Conservation (phyloP, 2,888 invertebrate genomes). For the Chesias legatella region DNA sequence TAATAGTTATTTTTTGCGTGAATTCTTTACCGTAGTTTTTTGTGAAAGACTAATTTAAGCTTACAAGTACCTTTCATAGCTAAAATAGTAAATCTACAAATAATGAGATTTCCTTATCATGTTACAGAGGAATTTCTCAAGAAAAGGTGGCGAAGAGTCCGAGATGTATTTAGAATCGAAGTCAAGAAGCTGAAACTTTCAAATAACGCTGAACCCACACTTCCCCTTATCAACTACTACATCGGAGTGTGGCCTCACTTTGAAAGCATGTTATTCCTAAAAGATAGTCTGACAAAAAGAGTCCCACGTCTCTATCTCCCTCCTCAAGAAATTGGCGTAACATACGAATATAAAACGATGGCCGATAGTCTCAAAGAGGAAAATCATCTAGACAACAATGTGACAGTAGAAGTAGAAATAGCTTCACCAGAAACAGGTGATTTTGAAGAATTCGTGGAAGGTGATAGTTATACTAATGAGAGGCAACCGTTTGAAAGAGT, state of each 20-base stretch:
- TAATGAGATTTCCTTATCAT: too few relatives aligned
- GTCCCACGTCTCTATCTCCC: conserved; percentile 11
- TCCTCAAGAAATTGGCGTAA: conserved; percentile 14
- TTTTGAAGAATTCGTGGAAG: not conserved
- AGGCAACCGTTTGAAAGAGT: not conserved
- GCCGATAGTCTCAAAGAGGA: not conserved
- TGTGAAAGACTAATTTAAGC: too few relatives aligned
- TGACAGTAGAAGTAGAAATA: not conserved
- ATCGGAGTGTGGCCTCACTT: conserved; percentile 37
- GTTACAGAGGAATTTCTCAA: conserved; percentile 32
- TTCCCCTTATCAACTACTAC: conserved; percentile 29
- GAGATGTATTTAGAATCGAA: conserved; percentile 32
- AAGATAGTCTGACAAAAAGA: conserved; percentile 11
- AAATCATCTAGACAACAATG: not conserved
- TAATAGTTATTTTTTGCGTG: too few relatives aligned
- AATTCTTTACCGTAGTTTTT: too few relatives aligned
- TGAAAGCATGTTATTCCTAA: conserved; percentile 30
- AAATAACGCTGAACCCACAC: conserved; percentile 13
- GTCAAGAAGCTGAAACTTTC: conserved; percentile 6
- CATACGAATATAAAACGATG: not conserved
- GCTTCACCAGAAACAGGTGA: not conserved
- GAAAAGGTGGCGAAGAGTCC: conserved; percentile 36
- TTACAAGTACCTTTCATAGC: too few relatives aligned
- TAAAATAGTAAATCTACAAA: too few relatives aligned
- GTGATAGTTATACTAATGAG: not conserved